A percentile compares a stretch with the other conserved stretches of the same genome.
phyloP scores from a whole-genome alignment of 2,888 invertebrate species.

The Drosophila macrothrix region DNA sequence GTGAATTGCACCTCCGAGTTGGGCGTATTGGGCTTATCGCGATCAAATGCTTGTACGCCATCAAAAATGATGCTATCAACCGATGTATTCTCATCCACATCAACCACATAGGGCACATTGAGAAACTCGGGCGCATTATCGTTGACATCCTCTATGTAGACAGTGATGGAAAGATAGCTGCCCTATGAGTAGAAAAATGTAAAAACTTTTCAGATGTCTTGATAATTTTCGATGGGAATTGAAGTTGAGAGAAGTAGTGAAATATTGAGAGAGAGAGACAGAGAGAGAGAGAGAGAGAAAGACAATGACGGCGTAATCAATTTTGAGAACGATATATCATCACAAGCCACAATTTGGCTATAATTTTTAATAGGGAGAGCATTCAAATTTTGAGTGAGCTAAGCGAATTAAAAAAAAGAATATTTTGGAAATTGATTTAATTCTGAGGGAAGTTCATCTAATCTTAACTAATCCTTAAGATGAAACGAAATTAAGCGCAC shows the following conservation, averaged over 20 bases:
- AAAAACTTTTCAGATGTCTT: neutral
- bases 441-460: neutral
- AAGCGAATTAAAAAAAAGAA: neutral
- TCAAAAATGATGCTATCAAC: slow-evolving; percentile 92
- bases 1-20: slow-evolving; percentile 94
- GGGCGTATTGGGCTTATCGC: slow-evolving; percentile 94
- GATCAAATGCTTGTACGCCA: slow-evolving; percentile 92
- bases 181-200: slow-evolving; percentile 86
- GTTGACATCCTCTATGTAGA: slow-evolving; percentile 95
- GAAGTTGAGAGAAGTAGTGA: neutral
- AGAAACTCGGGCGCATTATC: slow-evolving; percentile 92
- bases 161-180: slow-evolving; percentile 93
- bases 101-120: slow-evolving; percentile 91
- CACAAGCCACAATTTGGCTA: neutral
- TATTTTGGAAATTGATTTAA: neutral
- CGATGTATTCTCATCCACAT: slow-evolving; percentile 93
- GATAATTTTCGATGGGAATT: neutral
- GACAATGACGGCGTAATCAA: neutral
- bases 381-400: rapidly evolving
- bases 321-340: neutral
- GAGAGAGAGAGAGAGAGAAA: neutral
- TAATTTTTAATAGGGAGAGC: rapidly evolving
- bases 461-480: neutral
- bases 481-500: slow-evolving; percentile 41
- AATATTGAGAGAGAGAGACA: neutral